phyloP scores from a whole-genome alignment of 2,797 vertebrate genomes.

The Nothura maculosa region DNA sequence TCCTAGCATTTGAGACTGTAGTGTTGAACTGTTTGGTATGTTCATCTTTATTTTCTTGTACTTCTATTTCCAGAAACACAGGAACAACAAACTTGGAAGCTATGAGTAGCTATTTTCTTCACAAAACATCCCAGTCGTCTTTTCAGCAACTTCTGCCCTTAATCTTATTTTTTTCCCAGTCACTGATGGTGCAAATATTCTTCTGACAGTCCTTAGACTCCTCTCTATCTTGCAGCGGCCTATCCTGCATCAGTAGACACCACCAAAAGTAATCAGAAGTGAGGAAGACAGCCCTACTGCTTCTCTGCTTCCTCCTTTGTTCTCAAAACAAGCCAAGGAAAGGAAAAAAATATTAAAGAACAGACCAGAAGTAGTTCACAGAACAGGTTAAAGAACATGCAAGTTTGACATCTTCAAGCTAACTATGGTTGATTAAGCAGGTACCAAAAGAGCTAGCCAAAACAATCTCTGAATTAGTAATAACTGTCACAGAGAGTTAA shows the following conservation, averaged over 20 bases:
- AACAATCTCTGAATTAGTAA: background rate
- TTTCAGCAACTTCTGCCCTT: background rate
- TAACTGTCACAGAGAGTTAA: background rate
- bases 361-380: background rate
- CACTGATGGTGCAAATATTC: background rate
- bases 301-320: background rate
- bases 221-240: background rate
- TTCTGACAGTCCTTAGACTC: background rate
- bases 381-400: background rate
- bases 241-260: constrained; percentile 1
- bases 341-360: background rate
- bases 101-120: background rate
- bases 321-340: background rate
- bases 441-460: background rate
- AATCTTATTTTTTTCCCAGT: background rate
- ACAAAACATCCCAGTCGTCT: background rate
- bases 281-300: background rate
- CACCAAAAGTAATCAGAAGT: background rate
- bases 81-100: background rate
- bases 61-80: background rate
- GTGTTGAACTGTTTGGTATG: background rate
- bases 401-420: background rate
- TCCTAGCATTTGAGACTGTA: background rate
- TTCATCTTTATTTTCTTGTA: background rate
- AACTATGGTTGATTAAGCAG: background rate